Evolutionary conservation across 1,140 invertebrate genomes (phyloP).

Genomic region (Heliconius hewitsoni): DNA sequence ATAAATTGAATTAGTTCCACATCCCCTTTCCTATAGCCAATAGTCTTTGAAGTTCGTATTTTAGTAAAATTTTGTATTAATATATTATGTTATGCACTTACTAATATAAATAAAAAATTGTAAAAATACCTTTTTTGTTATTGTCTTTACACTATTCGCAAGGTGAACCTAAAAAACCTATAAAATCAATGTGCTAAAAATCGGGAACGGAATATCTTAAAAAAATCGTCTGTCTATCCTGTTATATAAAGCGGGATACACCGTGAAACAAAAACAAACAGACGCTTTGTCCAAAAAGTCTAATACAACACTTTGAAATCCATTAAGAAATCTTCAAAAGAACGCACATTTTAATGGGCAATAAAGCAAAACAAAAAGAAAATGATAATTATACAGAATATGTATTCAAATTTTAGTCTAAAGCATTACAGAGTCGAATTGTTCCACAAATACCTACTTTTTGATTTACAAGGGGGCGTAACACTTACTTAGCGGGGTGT

Average conservation of each 20-base stretch:
- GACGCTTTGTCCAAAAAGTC: too few relatives aligned
- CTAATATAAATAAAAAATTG: not conserved
- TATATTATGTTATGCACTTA: not conserved
- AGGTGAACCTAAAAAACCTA: too few relatives aligned
- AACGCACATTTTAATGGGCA: not conserved
- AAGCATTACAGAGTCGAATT: slow-evolving; percentile 55
- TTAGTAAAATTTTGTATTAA: not conserved
- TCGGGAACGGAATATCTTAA: too few relatives aligned
- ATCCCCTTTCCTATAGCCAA: slow-evolving; percentile 13
- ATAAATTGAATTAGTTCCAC: slow-evolving; percentile 25
- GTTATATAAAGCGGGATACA: too few relatives aligned
- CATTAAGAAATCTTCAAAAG: not conserved
- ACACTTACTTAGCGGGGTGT: slow-evolving; percentile 25
- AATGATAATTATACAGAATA: not conserved
- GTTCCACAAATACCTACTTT: slow-evolving; percentile 50
- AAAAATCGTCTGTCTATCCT: too few relatives aligned
- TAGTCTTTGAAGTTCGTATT: not conserved
- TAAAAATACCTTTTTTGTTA: too few relatives aligned
- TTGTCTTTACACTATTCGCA: too few relatives aligned
- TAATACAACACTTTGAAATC: not conserved
- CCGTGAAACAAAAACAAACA: too few relatives aligned
- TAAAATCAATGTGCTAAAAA: too few relatives aligned
- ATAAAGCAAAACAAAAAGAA: not conserved
- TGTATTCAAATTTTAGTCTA: slow-evolving; percentile 17
- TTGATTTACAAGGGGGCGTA: slow-evolving; percentile 49